Evolutionary conservation across 2,113 vertebrate species (phyloP).

Genomic region (Desmodus rotundus): DNA sequence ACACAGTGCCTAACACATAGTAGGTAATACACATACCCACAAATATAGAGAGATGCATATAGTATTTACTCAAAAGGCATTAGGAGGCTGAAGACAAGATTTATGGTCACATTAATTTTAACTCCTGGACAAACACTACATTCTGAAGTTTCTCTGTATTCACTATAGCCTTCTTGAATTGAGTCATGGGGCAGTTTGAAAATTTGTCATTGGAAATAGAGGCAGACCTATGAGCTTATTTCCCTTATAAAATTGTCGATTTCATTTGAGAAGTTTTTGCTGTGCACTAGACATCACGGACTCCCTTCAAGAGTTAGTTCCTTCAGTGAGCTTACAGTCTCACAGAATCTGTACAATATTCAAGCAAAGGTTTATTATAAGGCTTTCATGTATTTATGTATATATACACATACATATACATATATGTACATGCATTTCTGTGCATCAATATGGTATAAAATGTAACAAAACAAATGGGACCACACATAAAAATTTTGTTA

Average conservation of each 20-base stretch:
- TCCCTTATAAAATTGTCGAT: neutral
- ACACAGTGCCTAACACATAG: neutral
- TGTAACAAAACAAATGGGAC: conserved; percentile 31
- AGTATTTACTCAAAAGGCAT: neutral
- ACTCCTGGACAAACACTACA: neutral
- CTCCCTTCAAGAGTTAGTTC: neutral
- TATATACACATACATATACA: neutral
- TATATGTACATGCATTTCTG: fast-evolving
- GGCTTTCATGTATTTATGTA: neutral
- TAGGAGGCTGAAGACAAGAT: neutral
- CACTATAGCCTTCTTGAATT: neutral
- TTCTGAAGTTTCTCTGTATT: neutral
- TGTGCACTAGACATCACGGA: neutral
- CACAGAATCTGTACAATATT: neutral
- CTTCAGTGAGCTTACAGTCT: neutral
- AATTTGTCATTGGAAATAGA: neutral
- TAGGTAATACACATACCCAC: neutral
- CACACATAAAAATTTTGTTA: conserved; percentile 18
- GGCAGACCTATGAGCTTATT: neutral
- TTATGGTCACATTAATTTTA: neutral
- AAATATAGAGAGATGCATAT: neutral
- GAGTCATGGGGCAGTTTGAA: neutral
- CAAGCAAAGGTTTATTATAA: neutral
- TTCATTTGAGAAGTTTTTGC: neutral
- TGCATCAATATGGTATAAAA: neutral